Evolutionary conservation across 2,113 vertebrate species (phyloP).

Genomic region (Anseranas semipalmata): DNA sequence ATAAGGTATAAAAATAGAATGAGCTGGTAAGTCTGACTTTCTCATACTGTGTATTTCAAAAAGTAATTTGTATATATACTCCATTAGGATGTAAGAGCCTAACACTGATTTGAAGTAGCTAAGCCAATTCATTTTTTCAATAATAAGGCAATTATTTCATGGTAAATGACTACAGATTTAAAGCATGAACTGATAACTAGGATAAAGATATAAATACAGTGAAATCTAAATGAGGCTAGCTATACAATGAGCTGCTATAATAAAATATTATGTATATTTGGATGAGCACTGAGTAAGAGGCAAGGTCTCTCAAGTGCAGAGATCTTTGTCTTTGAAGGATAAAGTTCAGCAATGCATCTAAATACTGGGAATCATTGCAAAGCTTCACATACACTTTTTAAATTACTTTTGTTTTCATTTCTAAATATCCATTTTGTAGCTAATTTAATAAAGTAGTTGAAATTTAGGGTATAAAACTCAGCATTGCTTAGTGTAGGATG

Average conservation of each 20-base stretch:
- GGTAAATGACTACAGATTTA: background rate
- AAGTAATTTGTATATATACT: slow-evolving; percentile 43
- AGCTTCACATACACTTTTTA: slow-evolving; percentile 52
- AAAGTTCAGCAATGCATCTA: slow-evolving; percentile 46
- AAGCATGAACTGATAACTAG: background rate
- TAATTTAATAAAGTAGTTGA: slow-evolving; percentile 76
- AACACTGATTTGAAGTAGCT: background rate
- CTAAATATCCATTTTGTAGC: slow-evolving; percentile 69
- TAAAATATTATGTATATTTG: slow-evolving; percentile 39
- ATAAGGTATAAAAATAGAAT: slow-evolving; percentile 33
- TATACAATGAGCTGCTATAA: slow-evolving; percentile 22
- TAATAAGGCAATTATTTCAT: slow-evolving; percentile 49
- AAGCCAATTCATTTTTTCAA: slow-evolving; percentile 39
- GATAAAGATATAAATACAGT: background rate
- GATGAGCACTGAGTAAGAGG: slow-evolving; percentile 29
- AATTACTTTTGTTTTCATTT: slow-evolving; percentile 58
- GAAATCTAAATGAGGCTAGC: slow-evolving; percentile 12
- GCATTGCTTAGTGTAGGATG: slow-evolving; percentile 67
- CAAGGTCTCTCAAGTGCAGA: background rate
- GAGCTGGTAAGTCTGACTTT: slow-evolving; percentile 4
- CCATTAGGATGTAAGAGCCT: background rate
- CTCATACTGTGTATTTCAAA: slow-evolving; percentile 28
- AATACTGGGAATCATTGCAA: slow-evolving; percentile 52
- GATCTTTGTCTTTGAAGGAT: slow-evolving; percentile 9
- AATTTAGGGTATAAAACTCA: slow-evolving; percentile 57